phyloP scores from a whole-genome alignment of 2,113 vertebrate genomes.

The Pipra filicauda region DNA sequence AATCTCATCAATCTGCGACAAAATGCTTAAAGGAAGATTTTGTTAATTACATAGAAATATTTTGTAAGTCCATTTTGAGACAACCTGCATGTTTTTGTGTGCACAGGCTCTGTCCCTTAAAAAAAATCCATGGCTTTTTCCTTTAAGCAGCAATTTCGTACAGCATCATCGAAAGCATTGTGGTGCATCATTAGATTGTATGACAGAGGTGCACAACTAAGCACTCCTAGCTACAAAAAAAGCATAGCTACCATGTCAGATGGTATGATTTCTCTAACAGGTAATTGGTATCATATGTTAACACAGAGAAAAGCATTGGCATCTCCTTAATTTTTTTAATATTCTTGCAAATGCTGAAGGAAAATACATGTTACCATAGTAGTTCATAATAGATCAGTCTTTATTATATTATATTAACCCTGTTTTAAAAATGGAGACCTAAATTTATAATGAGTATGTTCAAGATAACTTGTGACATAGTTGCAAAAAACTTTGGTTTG shows the following conservation, averaged over 20 bases:
- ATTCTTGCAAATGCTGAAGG: background rate
- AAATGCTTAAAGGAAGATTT: background rate
- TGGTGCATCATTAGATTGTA: background rate
- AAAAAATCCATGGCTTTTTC: background rate
- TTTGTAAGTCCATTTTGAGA: background rate
- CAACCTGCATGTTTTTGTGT: background rate
- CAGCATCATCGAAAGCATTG: background rate
- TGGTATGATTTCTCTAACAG: background rate
- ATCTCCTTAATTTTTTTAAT: background rate
- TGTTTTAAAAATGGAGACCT: background rate
- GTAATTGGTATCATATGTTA: background rate
- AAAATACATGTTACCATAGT: background rate
- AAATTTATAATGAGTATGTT: background rate
- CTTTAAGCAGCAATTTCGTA: background rate
- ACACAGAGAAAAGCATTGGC: background rate
- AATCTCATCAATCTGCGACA: background rate
- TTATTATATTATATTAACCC: background rate
- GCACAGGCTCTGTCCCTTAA: background rate
- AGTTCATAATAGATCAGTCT: background rate
- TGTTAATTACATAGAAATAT: background rate
- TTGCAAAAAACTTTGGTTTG: background rate
- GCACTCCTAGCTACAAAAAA: background rate
- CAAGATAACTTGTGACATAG: background rate
- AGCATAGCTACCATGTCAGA: background rate
- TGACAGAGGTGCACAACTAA: background rate